These are phyloP conservation scores for Diarsia mendica DNA, from an alignment of 2,888 invertebrate genomes.

Conservation along the genomic window DNA sequence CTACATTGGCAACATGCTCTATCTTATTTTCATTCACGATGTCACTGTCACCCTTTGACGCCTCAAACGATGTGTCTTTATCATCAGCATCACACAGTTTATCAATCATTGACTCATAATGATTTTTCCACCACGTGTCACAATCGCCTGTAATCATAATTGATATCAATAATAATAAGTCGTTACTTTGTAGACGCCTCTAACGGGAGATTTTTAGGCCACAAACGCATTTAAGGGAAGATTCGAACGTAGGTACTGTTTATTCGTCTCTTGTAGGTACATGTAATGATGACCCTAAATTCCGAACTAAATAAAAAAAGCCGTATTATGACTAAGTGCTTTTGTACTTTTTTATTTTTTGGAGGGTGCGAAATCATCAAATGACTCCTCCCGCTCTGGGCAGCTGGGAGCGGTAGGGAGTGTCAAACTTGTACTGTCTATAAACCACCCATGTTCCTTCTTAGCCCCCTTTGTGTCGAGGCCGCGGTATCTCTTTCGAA, in stretches of 20 bases:
- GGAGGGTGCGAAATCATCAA: no score
- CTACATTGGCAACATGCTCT: constrained; percentile 70
- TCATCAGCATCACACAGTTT: constrained; percentile 66
- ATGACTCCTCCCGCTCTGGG: no score
- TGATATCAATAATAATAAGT: constrained; percentile 17
- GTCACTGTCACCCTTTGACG: constrained; percentile 71
- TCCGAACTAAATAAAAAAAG: neutral
- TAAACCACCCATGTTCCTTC: no score
- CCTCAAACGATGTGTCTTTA: constrained; percentile 68
- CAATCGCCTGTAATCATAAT: constrained; percentile 65
- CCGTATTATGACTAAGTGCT: neutral
- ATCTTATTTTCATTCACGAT: constrained; percentile 71
- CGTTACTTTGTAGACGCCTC: neutral
- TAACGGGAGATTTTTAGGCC: neutral
- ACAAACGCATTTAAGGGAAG: neutral
- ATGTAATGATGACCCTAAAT: neutral
- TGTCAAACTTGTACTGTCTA: no score
- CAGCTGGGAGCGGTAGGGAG: no score
- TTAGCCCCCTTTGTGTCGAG: no score
- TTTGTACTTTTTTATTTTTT: no score
- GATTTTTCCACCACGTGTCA: constrained; percentile 71
- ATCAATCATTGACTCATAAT: constrained; percentile 70
- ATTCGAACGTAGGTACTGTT: neutral
- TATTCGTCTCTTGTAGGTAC: no score
- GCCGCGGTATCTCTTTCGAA: no score